Percentiles rank a stretch among this genome's conserved stretches.
These are phyloP conservation scores for Heterotilapia buettikoferi DNA, from an alignment of 2,113 vertebrate species.

Conservation along the genomic window DNA sequence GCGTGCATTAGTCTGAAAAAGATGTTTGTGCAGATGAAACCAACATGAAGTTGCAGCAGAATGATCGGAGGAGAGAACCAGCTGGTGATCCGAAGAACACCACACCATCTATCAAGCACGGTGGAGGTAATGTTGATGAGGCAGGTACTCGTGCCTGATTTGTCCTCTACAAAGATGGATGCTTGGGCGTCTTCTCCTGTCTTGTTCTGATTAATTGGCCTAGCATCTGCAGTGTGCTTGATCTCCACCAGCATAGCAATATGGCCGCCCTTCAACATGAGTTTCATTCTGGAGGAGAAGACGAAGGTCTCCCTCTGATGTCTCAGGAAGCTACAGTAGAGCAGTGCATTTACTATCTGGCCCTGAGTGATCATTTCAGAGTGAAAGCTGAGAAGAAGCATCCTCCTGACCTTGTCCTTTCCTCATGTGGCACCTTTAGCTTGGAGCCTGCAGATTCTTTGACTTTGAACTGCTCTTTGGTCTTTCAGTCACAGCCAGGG, in stretches of 20 bases:
- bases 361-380: background rate
- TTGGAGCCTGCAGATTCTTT: background rate
- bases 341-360: background rate
- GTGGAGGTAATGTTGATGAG: background rate
- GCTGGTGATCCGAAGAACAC: background rate
- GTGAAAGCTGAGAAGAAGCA: background rate
- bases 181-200: background rate
- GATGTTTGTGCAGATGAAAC: background rate
- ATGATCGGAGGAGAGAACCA: background rate
- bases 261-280: background rate
- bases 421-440: background rate
- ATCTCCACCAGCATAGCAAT: background rate
- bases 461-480: background rate
- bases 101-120: background rate
- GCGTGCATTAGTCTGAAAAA: background rate
- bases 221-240: background rate
- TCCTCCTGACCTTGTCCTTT: background rate
- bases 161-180: background rate
- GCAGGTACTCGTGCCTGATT: background rate
- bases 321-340: background rate
- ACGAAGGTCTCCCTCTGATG: background rate
- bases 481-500: background rate
- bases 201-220: background rate
- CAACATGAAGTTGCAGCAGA: background rate
- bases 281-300: background rate